phyloP scores from a whole-genome alignment of 2,888 invertebrate species.

The Linnaemya tessellans region DNA sequence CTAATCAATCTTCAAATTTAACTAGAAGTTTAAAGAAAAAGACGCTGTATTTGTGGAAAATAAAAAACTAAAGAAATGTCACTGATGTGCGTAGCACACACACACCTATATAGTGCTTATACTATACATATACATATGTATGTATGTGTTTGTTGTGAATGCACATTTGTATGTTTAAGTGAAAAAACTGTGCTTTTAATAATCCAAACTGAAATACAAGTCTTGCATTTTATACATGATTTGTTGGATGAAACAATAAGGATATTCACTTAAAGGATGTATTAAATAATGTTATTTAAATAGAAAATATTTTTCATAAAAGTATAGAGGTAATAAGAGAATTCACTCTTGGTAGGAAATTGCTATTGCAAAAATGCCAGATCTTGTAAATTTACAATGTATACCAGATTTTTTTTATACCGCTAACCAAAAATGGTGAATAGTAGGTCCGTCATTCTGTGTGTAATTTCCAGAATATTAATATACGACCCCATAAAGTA shows the following conservation, averaged over 20 bases:
- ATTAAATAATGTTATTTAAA: too few species aligned
- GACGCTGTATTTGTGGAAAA: slow-evolving; percentile 18
- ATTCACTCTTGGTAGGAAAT: not conserved
- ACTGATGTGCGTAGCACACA: slow-evolving; percentile 25
- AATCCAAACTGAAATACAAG: not conserved
- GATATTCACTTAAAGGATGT: not conserved
- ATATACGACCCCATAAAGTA: too few species aligned
- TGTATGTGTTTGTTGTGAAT: not conserved
- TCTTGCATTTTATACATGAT: not conserved
- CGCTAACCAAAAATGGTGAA: too few species aligned
- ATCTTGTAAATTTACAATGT: too few species aligned
- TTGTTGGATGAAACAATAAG: not conserved
- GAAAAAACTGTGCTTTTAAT: not conserved
- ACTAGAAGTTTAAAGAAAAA: slow-evolving; percentile 61
- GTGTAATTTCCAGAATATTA: too few species aligned
- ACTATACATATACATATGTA: not conserved
- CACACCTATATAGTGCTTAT: not conserved
- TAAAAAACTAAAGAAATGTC: slow-evolving; percentile 56
- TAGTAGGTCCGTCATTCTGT: too few species aligned
- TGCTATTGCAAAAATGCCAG: not conserved
- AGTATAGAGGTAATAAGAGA: not conserved
- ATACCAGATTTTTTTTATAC: too few species aligned
- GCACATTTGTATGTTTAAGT: not conserved
- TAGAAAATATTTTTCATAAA: not conserved
- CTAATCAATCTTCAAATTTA: slow-evolving; percentile 70